These are phyloP conservation scores for Anthopleura xanthogrammica DNA, from an alignment of 92 coral and sea anemone genomes.

Conservation along the genomic window DNA sequence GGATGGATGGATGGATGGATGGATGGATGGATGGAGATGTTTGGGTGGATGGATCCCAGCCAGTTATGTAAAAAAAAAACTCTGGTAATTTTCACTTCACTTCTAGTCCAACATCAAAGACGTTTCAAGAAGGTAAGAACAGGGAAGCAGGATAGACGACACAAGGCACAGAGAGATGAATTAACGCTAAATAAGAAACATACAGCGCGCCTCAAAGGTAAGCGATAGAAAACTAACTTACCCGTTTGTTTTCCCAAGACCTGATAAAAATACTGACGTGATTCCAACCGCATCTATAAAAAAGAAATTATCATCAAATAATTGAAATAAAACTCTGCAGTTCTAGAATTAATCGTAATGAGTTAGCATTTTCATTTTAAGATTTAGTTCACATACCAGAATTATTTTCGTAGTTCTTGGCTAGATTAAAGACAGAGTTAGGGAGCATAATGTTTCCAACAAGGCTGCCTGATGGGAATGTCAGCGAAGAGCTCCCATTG, in stretches of 20 bases:
- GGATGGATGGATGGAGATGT: too few species aligned
- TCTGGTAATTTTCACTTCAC: too few species aligned
- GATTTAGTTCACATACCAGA: conserved; percentile 13
- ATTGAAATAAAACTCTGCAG: too few species aligned
- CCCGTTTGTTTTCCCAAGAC: conserved; percentile 15
- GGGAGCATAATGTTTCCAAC: conserved; percentile 34
- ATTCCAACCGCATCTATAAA: conserved; percentile 50
- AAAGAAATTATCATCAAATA: neutral
- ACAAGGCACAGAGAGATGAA: neutral
- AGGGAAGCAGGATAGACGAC: neutral
- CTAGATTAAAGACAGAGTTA: conserved; percentile 8
- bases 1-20: too few species aligned
- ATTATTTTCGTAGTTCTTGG: neutral
- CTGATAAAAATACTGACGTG: conserved; percentile 31
- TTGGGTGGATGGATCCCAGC: too few species aligned
- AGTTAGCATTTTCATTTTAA: neutral
- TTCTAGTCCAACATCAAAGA: too few species aligned
- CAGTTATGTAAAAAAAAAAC: too few species aligned
- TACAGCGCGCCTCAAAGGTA: neutral
- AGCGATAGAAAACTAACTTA: neutral
- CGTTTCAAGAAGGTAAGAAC: too few species aligned
- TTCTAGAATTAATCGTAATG: too few species aligned
- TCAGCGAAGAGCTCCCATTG: conserved; percentile 5
- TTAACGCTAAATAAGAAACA: neutral
- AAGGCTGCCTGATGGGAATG: conserved; percentile 26